A percentile compares a stretch with the other conserved stretches of the same genome.
phyloP scores from a whole-genome alignment of 2,113 vertebrate genomes.

The Pangasianodon hypophthalmus region DNA sequence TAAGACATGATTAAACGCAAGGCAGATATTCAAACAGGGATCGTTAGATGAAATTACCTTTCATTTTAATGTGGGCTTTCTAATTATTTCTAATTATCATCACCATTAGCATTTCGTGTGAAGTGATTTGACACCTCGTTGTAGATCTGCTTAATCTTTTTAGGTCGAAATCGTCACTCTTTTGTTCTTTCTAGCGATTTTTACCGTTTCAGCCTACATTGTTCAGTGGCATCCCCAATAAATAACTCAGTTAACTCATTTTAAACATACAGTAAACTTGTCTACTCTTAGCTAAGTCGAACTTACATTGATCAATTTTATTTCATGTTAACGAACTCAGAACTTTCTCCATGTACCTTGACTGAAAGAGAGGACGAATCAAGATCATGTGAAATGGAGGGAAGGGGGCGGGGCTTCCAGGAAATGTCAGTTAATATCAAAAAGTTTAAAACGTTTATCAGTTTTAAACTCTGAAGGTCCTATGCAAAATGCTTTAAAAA shows the following conservation, averaged over 20 bases:
- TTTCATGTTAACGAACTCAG: background rate
- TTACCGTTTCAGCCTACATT: background rate
- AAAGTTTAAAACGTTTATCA: background rate
- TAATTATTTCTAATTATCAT: background rate
- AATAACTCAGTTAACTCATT: background rate
- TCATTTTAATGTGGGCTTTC: background rate
- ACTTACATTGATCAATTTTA: background rate
- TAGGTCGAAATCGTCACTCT: too few relatives aligned
- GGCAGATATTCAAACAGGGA: background rate
- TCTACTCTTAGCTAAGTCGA: background rate
- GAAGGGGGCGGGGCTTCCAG: background rate
- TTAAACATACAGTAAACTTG: background rate
- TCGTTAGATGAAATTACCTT: background rate
- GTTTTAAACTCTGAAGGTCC: too few relatives aligned
- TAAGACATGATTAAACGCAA: background rate
- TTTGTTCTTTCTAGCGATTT: background rate
- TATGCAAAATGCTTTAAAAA: background rate
- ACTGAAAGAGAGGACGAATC: background rate
- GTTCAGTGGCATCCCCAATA: background rate
- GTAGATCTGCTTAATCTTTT: background rate
- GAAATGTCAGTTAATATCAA: background rate
- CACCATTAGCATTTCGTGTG: background rate
- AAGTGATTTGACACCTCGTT: background rate
- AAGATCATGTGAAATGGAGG: background rate
- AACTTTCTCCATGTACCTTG: background rate